phyloP scores from a whole-genome alignment of 2,888 invertebrate species.

The Machimus atricapillus region DNA sequence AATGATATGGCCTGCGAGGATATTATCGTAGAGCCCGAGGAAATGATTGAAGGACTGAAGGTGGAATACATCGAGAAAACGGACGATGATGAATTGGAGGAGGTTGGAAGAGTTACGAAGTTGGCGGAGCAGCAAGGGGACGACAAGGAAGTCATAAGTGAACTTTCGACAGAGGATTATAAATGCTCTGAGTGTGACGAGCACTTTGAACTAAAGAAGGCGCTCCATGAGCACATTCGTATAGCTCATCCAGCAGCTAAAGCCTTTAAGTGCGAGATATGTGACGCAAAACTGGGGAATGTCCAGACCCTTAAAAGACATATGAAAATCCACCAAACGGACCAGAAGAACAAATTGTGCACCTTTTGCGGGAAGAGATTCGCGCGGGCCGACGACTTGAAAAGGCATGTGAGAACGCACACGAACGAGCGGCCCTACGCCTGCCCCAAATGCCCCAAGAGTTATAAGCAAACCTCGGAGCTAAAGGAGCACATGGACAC shows the following conservation, averaged over 20 bases:
- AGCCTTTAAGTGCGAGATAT: constrained; percentile 79
- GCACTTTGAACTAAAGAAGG: constrained; percentile 11
- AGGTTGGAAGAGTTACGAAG: not conserved
- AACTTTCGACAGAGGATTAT: not conserved
- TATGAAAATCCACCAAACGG: constrained; percentile 46
- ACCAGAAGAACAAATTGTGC: constrained; percentile 65
- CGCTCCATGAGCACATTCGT: constrained; percentile 51
- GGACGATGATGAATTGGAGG: not conserved
- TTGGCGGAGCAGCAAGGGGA: not conserved
- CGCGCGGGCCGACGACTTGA: constrained; percentile 70
- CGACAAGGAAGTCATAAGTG: not conserved
- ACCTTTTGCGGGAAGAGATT: constrained; percentile 71
- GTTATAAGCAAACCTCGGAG: constrained; percentile 64
- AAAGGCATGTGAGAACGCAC: constrained; percentile 73
- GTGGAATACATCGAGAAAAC: not conserved
- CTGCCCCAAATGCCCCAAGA: constrained; percentile 70
- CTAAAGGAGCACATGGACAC: constrained; percentile 49
- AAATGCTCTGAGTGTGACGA: constrained; percentile 25
- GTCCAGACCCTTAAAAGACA: constrained; percentile 40
- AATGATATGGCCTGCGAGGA: not conserved
- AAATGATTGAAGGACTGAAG: not conserved
- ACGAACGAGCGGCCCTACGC: constrained; percentile 70
- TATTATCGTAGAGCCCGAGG: not conserved
- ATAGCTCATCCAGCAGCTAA: constrained; percentile 76
- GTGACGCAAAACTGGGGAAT: constrained; percentile 75